These are phyloP conservation scores for Dissostichus mawsoni DNA, from an alignment of 2,113 vertebrate genomes.

Conservation along the genomic window DNA sequence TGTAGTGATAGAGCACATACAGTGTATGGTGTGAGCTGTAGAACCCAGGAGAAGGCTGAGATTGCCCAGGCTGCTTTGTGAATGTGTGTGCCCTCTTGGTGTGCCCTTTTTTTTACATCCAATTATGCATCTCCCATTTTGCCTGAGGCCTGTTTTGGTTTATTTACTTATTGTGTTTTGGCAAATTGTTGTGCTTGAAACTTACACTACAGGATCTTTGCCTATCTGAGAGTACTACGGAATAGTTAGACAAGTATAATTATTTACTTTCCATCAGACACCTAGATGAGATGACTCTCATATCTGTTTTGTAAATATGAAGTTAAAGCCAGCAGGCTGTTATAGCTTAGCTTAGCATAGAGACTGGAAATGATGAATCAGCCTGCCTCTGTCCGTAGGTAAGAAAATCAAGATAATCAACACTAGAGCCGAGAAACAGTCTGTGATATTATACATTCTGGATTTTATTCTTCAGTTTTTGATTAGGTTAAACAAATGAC, in stretches of 20 bases:
- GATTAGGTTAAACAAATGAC: neutral
- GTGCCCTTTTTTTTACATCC: neutral
- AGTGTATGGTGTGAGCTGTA: conserved; percentile 45
- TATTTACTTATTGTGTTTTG: neutral
- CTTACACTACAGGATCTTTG: neutral
- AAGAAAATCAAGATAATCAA: no score
- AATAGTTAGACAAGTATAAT: neutral
- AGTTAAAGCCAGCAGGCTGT: neutral
- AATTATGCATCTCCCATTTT: neutral
- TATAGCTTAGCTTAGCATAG: neutral
- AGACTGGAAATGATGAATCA: no score
- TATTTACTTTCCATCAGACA: neutral
- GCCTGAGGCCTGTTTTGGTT: neutral
- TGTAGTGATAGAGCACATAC: conserved; percentile 63
- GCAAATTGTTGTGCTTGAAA: neutral
- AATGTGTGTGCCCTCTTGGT: conserved; percentile 5
- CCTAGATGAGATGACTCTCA: neutral
- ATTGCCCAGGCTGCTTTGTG: conserved; percentile 20
- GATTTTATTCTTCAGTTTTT: no score
- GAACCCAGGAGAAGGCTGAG: neutral
- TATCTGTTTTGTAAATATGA: neutral
- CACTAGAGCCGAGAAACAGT: neutral
- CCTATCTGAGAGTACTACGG: neutral
- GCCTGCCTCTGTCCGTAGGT: no score
- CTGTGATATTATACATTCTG: neutral